Evolutionary conservation across 92 coral and sea anemone genomes (phyloP), one percentile per base, ranked within the genome.

Genomic region (Galaxea fascicularis): DNA sequence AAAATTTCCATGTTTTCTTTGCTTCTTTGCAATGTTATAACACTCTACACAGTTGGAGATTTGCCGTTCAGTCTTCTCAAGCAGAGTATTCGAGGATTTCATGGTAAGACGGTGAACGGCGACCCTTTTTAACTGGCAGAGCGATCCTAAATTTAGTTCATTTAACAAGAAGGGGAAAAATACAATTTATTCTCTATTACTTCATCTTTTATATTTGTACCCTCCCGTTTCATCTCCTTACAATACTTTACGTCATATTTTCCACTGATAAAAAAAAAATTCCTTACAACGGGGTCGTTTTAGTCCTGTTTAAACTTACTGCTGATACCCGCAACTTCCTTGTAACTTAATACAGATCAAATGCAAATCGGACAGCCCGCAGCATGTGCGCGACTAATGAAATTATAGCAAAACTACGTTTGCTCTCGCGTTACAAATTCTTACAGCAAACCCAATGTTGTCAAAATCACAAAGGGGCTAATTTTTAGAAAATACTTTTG

Each of bases 71-170:
- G 15, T 73, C 77, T 73, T 73, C 63, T 75, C 29, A 47, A 25
- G 10, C 22, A 78, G 62, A 44, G 15, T 16, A 39, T 64, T 45
- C 30, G 25, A 63, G 21, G 17, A 63, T 35, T 76, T 62, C 13
- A 24, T 29, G 15, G 1, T 63, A 16, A 62, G 44, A 41, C 5
- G n/a, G 44, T 25, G 1, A 7, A 31, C 31, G 49, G 73, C 1
- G 24, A 22, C 17, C 58, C 60, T 77, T 77, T 60, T 67, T 31
- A 30, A 67, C n/a, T 21, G 17, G 18, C 18, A 4, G n/a, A 31
- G 46, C 2, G 72, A 4, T 63, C 82, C 72, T 35, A 62, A 24
- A 60, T 77, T 62, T 63, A 71, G 72, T 21, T 46, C 56, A 77
- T 39, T 10, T 16, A 17, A 58, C 14, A 4, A 15, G 21, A 56